A percentile compares a stretch with the other conserved stretches of the same genome.
Conservation (phyloP, 2,888 invertebrate species). For the Ischnura elegans region DNA sequence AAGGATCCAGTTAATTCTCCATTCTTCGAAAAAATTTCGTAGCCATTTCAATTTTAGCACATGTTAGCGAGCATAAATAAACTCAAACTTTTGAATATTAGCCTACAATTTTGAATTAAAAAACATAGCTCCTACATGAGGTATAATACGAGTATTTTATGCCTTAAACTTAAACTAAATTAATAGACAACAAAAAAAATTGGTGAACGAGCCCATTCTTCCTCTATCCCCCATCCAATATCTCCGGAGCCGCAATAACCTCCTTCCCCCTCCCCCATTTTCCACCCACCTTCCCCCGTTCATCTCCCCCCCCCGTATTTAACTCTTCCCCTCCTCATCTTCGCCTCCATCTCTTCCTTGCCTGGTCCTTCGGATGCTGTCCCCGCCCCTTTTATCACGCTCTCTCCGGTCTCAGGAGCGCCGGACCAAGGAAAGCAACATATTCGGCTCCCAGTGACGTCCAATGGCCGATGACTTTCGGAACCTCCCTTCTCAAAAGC, state of each 20-base stretch:
- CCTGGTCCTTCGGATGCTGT: not conserved
- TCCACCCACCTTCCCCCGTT: not conserved
- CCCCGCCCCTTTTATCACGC: slow-evolving; percentile 31
- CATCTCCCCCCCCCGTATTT: not conserved
- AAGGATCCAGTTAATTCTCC: too few species aligned
- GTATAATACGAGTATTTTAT: too few species aligned
- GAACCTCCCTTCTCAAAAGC: not conserved
- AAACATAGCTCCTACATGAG: too few species aligned
- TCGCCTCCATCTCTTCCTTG: not conserved
- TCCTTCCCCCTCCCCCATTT: not conserved
- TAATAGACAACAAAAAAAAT: too few species aligned
- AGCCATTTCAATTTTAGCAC: too few species aligned
- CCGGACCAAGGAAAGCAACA: slow-evolving; percentile 30
- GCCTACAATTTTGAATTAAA: too few species aligned
- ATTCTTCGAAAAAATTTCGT: too few species aligned
- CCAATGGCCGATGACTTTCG: not conserved
- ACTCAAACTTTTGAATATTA: too few species aligned
- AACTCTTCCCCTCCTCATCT: not conserved
- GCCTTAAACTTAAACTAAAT: too few species aligned
- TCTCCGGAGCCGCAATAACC: not conserved
- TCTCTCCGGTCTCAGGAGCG: not conserved
- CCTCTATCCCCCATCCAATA: too few species aligned
- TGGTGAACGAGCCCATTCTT: too few species aligned
- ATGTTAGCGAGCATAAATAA: too few species aligned
- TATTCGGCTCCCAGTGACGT: slow-evolving; percentile 4